Evolutionary conservation across 2,888 invertebrate species (phyloP), one percentile per base, ranked within the genome.

Genomic region (Tethea ocularis): DNA sequence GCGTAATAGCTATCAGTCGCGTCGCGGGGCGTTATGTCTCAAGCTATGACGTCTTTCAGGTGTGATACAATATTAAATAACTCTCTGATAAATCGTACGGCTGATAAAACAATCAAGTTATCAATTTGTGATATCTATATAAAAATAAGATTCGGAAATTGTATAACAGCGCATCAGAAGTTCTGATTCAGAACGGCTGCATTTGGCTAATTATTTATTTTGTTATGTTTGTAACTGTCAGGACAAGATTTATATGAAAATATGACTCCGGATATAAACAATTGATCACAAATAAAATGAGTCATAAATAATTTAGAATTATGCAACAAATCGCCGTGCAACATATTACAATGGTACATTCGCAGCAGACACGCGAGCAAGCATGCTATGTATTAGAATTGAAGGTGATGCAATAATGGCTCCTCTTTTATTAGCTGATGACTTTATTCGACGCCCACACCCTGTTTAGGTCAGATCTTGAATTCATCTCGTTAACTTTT

Each of bases 381-480:
- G 71, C 66, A 59, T 70, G 69, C 66, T 68, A 69, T 69, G 68
- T 78, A 78, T 81, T 80, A 80, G 76, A 74, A 78, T 69, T 77
- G 77, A 79, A 84, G 83, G 80, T 84, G 84, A 87, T 83, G 82
- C 82, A 84, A 75, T 76, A 74, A 72, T 77, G 74, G 74, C 73
- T 74, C 73, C 73, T 83, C 81, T 81, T 84, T 78, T 85, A 85
- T 86, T 84, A 84, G 82, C 76, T 73, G 82, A 83, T 86, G 86
- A 87, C 86, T 86, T 76, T 81, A 81, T 80, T 70, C 69, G 63
- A 72, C 80, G 69, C 88, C 88, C 81, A 88, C 88, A 59, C 74
- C 54, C 65, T 67, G 68, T 78, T 80, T 75, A 78, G 71, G 67
- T 69, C 65, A 51, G 56, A 57, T 58, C 54, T 57, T 62, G 64